Conservation (phyloP, 2,797 vertebrate genomes). For the Acrocephalus scirpaceus region DNA sequence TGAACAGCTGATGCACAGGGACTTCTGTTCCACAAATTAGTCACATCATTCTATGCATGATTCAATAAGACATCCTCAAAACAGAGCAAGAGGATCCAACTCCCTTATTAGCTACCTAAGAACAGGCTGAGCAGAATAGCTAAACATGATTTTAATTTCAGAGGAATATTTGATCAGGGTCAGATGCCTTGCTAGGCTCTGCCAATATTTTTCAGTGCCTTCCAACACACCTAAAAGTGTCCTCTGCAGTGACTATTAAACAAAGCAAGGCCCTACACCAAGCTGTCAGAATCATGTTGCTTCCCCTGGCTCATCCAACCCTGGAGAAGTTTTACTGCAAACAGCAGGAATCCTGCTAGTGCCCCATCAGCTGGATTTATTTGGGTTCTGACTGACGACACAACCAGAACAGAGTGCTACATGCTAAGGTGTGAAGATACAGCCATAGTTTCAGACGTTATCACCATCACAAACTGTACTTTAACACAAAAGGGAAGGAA, state of each 20-base stretch:
- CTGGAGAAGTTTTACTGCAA: background rate
- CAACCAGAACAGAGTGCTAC: background rate
- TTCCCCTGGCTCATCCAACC: background rate
- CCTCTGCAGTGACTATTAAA: background rate
- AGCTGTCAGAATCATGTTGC: background rate
- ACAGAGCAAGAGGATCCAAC: background rate
- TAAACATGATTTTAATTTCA: background rate
- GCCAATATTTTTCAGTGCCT: background rate
- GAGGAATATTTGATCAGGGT: background rate
- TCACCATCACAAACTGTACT: background rate
- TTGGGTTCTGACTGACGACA: background rate
- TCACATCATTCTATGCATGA: background rate
- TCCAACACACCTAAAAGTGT: background rate
- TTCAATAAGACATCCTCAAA: background rate
- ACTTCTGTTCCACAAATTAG: conserved; percentile 6
- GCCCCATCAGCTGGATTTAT: background rate
- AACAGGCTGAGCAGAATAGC: background rate
- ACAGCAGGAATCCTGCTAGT: background rate
- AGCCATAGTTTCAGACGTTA: background rate
- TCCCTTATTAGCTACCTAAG: background rate
- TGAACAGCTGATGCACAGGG: conserved; percentile 9
- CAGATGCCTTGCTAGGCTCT: background rate
- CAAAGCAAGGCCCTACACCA: background rate
- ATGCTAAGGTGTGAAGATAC: background rate
- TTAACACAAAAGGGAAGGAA: background rate